Base-by-base conservation (phyloP, 2,113 vertebrate genomes). In the Clarias magur region DNA sequence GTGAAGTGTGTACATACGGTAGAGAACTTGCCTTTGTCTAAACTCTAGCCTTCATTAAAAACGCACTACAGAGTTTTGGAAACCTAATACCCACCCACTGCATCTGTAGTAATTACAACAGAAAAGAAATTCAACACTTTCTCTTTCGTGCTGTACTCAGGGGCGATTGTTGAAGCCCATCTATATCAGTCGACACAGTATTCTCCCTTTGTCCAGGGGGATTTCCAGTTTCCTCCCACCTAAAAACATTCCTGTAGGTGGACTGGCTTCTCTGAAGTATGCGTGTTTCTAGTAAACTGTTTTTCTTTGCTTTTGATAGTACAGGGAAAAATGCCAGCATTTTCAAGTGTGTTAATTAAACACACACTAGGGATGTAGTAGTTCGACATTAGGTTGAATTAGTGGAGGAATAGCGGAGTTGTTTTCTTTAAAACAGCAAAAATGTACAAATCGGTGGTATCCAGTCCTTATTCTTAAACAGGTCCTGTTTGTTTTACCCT, bases 161-260 rank as follows among this genome's bases (percentile, higher is more conserved):
- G 23, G 4, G 21, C 73, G 53, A 42, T 54, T 15, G 42, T 15
- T n/a, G 23, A 54, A 76, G n/a, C 73, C 73, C 23, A n/a, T 56
- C n/a, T 56, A 27, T 19, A 19, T 56, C 15, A 0, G 42, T 15
- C 4, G 21, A 13, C 48, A 12, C 42, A n/a, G 11, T 53, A n/a
- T 48, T 76, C 42, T 76, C 1, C 21, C 42, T 7, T 3, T 76
- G 73, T 76, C 21, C 34, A 53, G 12, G 73, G 53, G 42, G 42
- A 76, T 76, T 76, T 76, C 21, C 23, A 80, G 78, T 59, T 80
- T 57, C 53, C 75, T 79, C 53, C 53, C 25, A 79, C 25, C n/a
- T 11, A 34, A 80, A 80, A 34, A 30, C 78, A 59, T 21, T 16
- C 17, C 78, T 13, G 1, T 0, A 30, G 56, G 78, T 80, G 56